Conservation (phyloP, 2,113 vertebrate genomes). For the Copsychus sechellarum region DNA sequence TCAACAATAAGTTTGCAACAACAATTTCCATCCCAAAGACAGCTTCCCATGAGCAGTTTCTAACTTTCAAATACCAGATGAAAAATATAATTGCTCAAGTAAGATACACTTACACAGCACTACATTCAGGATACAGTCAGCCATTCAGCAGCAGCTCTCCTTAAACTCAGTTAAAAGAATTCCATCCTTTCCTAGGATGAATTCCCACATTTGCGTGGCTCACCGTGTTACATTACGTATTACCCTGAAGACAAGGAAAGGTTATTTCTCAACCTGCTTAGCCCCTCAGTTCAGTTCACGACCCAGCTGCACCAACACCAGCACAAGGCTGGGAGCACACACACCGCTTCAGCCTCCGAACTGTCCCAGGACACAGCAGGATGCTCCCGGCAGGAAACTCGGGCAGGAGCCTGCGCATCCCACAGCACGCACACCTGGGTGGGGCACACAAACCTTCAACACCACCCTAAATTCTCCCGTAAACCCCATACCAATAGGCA, state of each 20-base stretch:
- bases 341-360: background rate
- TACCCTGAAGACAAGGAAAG: background rate
- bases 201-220: background rate
- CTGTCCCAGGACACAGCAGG: background rate
- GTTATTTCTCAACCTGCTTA: background rate
- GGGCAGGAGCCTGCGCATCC: background rate
- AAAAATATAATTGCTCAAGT: background rate
- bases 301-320: background rate
- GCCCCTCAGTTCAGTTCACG: background rate
- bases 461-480: background rate
- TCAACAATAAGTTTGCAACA: background rate
- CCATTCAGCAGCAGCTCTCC: background rate
- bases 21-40: background rate
- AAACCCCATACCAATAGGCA: fast-evolving
- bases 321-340: background rate
- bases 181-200: background rate
- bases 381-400: background rate
- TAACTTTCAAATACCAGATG: background rate
- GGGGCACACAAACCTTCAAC: background rate
- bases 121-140: background rate
- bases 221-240: fast-evolving
- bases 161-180: background rate
- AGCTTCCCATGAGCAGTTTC: background rate
- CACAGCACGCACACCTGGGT: fast-evolving
- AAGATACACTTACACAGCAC: background rate